Percentiles rank a stretch among this genome's conserved stretches.
phyloP scores from a whole-genome alignment of 2,797 vertebrate species.

The Gobionotothen gibberifrons region DNA sequence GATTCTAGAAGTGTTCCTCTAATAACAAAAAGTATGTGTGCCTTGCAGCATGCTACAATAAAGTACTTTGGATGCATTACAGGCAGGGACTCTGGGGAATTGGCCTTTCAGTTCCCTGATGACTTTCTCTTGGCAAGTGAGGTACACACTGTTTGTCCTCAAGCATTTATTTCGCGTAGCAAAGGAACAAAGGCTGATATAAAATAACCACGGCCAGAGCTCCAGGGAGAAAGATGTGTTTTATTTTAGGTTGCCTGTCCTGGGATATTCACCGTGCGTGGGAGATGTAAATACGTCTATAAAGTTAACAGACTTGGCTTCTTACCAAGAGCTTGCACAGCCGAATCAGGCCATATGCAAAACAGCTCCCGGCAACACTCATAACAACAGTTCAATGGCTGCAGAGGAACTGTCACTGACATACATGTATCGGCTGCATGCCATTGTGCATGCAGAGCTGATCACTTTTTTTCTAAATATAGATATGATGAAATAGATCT shows the following conservation, averaged over 20 bases:
- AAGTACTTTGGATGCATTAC: constrained; percentile 39
- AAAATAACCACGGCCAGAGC: constrained; percentile 38
- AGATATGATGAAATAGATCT: constrained; percentile 3
- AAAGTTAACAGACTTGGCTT: constrained; percentile 17
- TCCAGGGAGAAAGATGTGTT: constrained; percentile 24
- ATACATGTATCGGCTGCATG: constrained; percentile 39
- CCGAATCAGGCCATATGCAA: constrained; percentile 32
- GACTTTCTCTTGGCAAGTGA: constrained; percentile 20
- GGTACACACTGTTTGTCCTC: constrained; percentile 28
- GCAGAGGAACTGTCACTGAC: constrained; percentile 44
- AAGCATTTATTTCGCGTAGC: constrained; percentile 33
- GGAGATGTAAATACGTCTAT: constrained; percentile 14
- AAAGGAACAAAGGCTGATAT: constrained; percentile 24
- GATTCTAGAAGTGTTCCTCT: constrained; percentile 1
- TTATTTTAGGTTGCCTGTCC: neutral
- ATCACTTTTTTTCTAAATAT: constrained; percentile 42
- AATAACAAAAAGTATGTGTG: constrained; percentile 22
- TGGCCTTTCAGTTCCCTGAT: constrained; percentile 26
- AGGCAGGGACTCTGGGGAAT: constrained; percentile 20
- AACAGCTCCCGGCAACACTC: constrained; percentile 23
- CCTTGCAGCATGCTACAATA: constrained; percentile 32
- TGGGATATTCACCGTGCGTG: constrained; percentile 6
- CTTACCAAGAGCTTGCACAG: neutral
- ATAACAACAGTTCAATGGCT: constrained; percentile 15
- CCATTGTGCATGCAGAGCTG: constrained; percentile 20